These are phyloP conservation scores for Escarpia spicata DNA, from an alignment of 2,888 invertebrate genomes.

Conservation along the genomic window DNA sequence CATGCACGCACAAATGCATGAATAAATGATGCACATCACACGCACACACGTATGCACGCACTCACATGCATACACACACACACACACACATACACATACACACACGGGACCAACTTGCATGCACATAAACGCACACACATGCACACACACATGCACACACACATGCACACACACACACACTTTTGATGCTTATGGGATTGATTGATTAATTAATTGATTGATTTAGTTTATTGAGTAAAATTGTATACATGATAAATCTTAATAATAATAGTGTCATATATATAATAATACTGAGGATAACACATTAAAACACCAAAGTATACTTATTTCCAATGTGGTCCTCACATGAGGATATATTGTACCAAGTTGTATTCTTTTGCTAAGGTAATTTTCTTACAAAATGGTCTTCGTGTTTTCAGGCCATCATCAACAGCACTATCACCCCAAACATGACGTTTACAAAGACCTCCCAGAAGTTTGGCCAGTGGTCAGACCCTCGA, in stretches of 20 bases:
- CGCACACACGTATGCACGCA: background rate
- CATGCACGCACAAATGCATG: background rate
- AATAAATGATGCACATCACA: background rate
- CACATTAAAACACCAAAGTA: too few relatives aligned
- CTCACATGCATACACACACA: background rate
- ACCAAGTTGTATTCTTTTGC: background rate
- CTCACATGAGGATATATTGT: background rate
- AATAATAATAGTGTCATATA: too few relatives aligned
- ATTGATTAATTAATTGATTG: too few relatives aligned
- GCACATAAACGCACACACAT: too few relatives aligned
- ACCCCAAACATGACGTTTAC: constrained; percentile 98
- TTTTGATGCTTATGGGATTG: too few relatives aligned
- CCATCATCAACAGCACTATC: constrained; percentile 97
- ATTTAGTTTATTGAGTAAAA: too few relatives aligned
- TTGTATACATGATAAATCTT: too few relatives aligned
- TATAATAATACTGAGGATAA: too few relatives aligned
- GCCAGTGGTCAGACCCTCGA: constrained; percentile 97
- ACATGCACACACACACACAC: too few relatives aligned
- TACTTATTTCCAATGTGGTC: too few relatives aligned
- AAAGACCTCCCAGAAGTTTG: constrained; percentile 98
- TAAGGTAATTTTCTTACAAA: background rate
- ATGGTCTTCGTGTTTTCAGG: constrained; percentile 69
- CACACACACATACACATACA: background rate
- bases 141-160: too few relatives aligned
- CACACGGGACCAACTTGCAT: too few relatives aligned